phyloP scores from a whole-genome alignment of 2,113 vertebrate species.

The Oreotragus oreotragus region DNA sequence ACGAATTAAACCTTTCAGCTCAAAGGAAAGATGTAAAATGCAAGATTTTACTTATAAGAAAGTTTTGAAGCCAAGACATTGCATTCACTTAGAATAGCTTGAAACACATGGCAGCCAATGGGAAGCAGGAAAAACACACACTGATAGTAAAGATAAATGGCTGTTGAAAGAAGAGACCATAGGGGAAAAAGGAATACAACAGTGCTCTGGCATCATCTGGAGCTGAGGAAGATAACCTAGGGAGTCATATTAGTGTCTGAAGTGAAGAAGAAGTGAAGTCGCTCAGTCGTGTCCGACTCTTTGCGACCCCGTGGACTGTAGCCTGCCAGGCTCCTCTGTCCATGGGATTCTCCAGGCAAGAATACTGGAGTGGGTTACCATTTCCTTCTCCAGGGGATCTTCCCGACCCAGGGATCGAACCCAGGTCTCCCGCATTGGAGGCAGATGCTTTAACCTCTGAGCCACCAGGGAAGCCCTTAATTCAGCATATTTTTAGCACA shows the following conservation, averaged over 20 bases:
- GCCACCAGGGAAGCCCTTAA: too few relatives aligned
- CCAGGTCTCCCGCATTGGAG: too few relatives aligned
- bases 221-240: background rate
- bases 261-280: too few relatives aligned
- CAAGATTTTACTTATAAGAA: conserved; percentile 16
- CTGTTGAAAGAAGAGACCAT: background rate
- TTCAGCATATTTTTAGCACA: background rate
- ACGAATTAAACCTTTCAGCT: background rate
- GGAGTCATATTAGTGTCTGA: background rate
- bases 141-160: background rate
- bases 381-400: too few relatives aligned
- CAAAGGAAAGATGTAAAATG: background rate
- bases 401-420: too few relatives aligned
- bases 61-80: conserved; percentile 2
- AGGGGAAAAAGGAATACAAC: background rate
- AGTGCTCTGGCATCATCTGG: background rate
- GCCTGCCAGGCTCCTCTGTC: too few relatives aligned
- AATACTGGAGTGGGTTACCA: too few relatives aligned
- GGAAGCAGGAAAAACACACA: background rate
- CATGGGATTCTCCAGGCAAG: too few relatives aligned
- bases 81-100: background rate
- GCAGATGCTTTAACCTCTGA: too few relatives aligned
- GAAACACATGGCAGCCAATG: background rate
- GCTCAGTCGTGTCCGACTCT: too few relatives aligned
- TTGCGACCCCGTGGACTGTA: too few relatives aligned